Evolutionary conservation across 2,113 vertebrate species (phyloP).

Genomic region (Oostethus manadensis): DNA sequence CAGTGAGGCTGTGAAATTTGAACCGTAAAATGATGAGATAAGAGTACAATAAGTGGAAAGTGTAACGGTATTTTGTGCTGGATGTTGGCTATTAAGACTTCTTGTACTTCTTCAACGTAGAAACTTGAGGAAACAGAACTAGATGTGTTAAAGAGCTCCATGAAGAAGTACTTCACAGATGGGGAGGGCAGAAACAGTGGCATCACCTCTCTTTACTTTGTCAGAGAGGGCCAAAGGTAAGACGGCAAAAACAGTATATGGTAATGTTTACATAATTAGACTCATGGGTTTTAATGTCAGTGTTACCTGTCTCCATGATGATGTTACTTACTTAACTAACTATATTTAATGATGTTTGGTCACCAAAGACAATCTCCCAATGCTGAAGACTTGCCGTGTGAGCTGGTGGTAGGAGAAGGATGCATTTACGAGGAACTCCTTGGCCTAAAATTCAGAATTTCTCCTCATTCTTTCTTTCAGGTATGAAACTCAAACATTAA

Average conservation of each 20-base stretch:
- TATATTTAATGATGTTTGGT: background rate
- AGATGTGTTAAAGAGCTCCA: slow-evolving; percentile 71
- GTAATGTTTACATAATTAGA: background rate
- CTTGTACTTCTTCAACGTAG: slow-evolving; percentile 52
- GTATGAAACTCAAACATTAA: slow-evolving; percentile 50
- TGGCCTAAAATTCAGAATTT: slow-evolving; percentile 87
- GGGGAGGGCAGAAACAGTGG: slow-evolving; percentile 80
- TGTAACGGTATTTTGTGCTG: too few species aligned
- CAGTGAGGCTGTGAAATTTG: too few species aligned
- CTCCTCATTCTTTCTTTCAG: slow-evolving; percentile 96
- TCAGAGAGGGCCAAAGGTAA: slow-evolving; percentile 90
- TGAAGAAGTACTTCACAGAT: slow-evolving; percentile 79
- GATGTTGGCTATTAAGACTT: background rate
- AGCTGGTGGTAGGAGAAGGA: slow-evolving; percentile 82
- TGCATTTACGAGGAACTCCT: slow-evolving; percentile 89
- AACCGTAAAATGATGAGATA: too few species aligned
- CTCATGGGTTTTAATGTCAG: background rate
- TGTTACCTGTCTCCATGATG: background rate
- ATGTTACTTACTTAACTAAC: background rate
- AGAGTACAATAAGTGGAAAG: too few species aligned
- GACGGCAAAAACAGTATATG: background rate
- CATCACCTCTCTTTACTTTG: slow-evolving; percentile 88
- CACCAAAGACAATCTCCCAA: slow-evolving; percentile 83
- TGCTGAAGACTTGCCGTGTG: slow-evolving; percentile 83
- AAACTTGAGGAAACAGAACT: slow-evolving; percentile 81